Conservation (phyloP, 1,140 invertebrate genomes). For the Globodera ellingtonae region DNA sequence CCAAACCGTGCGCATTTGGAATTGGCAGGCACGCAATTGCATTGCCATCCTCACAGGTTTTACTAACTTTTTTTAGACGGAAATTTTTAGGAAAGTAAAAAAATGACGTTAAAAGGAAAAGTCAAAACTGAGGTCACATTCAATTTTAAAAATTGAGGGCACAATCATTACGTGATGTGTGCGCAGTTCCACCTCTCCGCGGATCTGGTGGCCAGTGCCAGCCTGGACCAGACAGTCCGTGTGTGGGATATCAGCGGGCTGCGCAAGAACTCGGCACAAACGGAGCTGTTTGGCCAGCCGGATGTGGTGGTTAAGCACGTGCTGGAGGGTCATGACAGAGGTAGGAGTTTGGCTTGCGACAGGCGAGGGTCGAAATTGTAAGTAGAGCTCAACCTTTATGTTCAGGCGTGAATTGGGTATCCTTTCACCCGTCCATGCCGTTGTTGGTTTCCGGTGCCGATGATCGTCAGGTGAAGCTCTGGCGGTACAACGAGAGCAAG, state of each 20-base stretch:
- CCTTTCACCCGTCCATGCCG: slow-evolving; percentile 91
- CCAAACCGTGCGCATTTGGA: slow-evolving; percentile 97
- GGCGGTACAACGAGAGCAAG: slow-evolving; percentile 97
- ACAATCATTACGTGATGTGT: slow-evolving; percentile 99
- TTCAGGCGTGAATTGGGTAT: slow-evolving; percentile 91
- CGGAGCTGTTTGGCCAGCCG: slow-evolving; percentile 87
- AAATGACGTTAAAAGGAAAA: no score
- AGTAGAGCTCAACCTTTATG: not conserved
- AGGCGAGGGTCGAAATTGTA: slow-evolving; percentile 2
- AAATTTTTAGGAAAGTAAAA: no score
- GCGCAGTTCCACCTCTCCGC: slow-evolving; percentile 95
- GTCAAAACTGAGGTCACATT: no score
- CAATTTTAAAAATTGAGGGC: slow-evolving; percentile 68
- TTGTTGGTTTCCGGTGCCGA: slow-evolving; percentile 95
- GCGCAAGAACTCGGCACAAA: slow-evolving; percentile 86
- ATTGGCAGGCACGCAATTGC: slow-evolving; percentile 98
- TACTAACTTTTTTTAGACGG: no score
- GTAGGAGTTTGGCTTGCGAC: slow-evolving; percentile 19
- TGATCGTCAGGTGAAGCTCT: slow-evolving; percentile 94
- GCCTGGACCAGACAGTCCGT: slow-evolving; percentile 93
- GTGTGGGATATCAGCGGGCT: slow-evolving; percentile 97
- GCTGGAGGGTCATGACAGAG: slow-evolving; percentile 89
- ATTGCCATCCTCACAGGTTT: slow-evolving; percentile 82
- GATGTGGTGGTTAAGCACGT: slow-evolving; percentile 98
- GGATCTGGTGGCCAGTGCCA: slow-evolving; percentile 94